Conservation (phyloP, 2,888 invertebrate genomes). For the Brenthis daphne region DNA sequence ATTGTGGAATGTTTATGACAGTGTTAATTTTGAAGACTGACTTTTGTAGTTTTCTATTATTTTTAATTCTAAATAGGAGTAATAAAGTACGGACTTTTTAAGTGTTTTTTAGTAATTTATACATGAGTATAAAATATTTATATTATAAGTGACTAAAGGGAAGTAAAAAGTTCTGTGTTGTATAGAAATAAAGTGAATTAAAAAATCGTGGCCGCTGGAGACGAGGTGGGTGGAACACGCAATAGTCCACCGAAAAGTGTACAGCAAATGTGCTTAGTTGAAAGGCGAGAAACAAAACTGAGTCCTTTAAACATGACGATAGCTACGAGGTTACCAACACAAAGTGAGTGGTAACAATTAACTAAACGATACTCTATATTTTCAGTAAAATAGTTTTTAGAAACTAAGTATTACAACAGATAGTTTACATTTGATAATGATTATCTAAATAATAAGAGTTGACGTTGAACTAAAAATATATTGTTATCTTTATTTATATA, state of each 20-base stretch:
- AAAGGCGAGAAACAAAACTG: conserved; percentile 56
- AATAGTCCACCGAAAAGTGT: conserved; percentile 51
- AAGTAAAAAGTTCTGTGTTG: conserved; percentile 10
- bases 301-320: conserved; percentile 68
- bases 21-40: conserved; percentile 15
- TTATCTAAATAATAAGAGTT: no score
- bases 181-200: conserved; percentile 40
- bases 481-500: no score
- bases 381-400: neutral
- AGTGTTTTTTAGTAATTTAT: neutral
- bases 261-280: conserved; percentile 63
- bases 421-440: no score
- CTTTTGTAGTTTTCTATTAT: conserved; percentile 1
- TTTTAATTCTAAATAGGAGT: neutral
- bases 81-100: neutral
- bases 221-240: conserved; percentile 53
- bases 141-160: neutral
- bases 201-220: conserved; percentile 60
- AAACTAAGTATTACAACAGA: no score
- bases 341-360: conserved; percentile 61
- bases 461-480: no score
- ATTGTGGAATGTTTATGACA: conserved; percentile 11
- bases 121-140: neutral
- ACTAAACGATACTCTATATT: neutral
- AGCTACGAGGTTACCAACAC: conserved; percentile 64